Evolutionary conservation across 2,113 vertebrate genomes (phyloP), one percentile per base, ranked within the genome.

Genomic region (Scomber colias): DNA sequence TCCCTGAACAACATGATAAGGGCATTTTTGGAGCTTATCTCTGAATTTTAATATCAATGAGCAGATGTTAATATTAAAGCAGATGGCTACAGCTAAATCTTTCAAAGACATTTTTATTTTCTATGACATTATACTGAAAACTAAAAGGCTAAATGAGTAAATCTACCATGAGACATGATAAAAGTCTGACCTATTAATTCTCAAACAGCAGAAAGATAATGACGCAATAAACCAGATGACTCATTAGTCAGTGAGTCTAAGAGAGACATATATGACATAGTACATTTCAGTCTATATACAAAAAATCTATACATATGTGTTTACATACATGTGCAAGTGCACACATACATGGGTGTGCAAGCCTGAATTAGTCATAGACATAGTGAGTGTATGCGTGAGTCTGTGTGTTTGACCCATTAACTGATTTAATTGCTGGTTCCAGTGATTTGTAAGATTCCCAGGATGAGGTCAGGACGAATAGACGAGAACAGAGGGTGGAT

Each of bases 401-500:
- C 6, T 54, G 75, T 80, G 66, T 77, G 70, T 68, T 67, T 80
- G 68, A 86, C 77, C 57, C 51, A 70, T 80, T 83, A 76, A 80
- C 49, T 79, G 53, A 31, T 75, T 82, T 69, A 89, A 86, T 78
- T 67, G 64, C 46, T 77, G 79, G 63, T 85, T 79, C 70, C 61
- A 78, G 68, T 73, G 57, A 80, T 83, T 55, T 81, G 75, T 40
- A 69, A 71, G 83, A 63, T 70, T 73, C 64, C 56, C 79, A 65
- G 63, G 51, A 72, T 66, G 31, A 54, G 81, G 75, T 84, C 62
- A 66, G 68, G 55, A 66, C 69, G 48, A 84, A 81, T 78, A 70
- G 17, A 50, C 11, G 72, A 85, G 69, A 90, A 92, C 74, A 87
- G 81, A 82, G 80, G 46, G 57, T 48, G 56, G 61, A 80, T 81